Conservation (phyloP, 2,888 invertebrate genomes). For the Phaonia tiefii region DNA sequence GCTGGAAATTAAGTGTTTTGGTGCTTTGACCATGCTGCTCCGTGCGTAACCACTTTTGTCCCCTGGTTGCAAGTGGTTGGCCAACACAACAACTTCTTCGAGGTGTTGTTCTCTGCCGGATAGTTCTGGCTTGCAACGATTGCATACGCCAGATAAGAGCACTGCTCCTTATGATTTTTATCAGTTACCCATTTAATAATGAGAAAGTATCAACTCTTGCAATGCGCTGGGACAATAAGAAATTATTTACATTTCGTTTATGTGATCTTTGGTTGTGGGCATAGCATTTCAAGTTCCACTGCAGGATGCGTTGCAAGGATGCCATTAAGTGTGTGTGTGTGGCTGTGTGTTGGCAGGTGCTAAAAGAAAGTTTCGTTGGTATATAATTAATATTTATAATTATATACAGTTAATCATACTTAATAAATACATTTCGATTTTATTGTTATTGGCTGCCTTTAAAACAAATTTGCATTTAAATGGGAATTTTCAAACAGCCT, state of each 20-base stretch:
- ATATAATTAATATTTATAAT: constrained; percentile 50
- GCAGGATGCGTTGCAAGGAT: neutral
- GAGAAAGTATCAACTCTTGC: constrained; percentile 21
- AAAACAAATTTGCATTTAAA: constrained; percentile 14
- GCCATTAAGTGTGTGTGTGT: constrained; percentile 6
- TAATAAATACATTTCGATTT: constrained; percentile 34
- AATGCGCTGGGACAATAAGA: neutral
- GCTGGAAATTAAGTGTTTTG: constrained; percentile 24
- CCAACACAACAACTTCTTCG: neutral
- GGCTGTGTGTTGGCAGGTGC: constrained; percentile 45
- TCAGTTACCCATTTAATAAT: constrained; percentile 28
- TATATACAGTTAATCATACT: constrained; percentile 34
- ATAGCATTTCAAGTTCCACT: neutral
- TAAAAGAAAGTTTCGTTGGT: constrained; percentile 51
- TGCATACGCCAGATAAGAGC: constrained; percentile 36
- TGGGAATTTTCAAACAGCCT: constrained; percentile 6
- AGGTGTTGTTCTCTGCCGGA: constrained; percentile 15
- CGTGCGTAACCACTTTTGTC: neutral
- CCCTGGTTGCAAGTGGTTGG: too few species aligned
- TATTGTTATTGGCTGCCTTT: constrained; percentile 8
- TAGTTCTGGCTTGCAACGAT: constrained; percentile 27
- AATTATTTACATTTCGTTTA: constrained; percentile 22
- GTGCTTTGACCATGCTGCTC: constrained; percentile 16
- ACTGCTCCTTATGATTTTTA: constrained; percentile 50
- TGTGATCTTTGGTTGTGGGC: neutral